Evolutionary conservation across 35 echinoderm and acorn worm genomes (phyloP).

Genomic region (Hemicentrotus pulcherrimus): DNA sequence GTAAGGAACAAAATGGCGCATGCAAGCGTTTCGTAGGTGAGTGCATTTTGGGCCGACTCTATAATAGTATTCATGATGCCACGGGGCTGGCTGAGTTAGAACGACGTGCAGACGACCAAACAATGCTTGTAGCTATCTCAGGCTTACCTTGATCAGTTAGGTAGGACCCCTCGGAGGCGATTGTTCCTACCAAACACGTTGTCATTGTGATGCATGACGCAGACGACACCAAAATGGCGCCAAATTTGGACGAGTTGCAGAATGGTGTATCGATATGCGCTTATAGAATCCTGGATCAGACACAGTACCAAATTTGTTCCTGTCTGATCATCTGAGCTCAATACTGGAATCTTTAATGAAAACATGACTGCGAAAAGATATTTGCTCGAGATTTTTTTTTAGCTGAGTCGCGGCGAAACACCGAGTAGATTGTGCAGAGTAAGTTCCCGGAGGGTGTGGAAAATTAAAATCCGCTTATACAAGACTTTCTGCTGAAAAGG

Average conservation of each 20-base stretch:
- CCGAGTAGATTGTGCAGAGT: not conserved
- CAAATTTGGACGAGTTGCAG: conserved; percentile 15
- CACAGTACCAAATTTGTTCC: not conserved
- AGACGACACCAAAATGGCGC: conserved; percentile 26
- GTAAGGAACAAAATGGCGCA: not conserved
- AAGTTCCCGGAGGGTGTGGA: not conserved
- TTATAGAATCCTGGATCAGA: not conserved
- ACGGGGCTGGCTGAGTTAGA: conserved; percentile 3
- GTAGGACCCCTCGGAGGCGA: not conserved
- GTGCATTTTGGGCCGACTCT: not conserved
- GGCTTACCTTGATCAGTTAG: conserved; percentile 41
- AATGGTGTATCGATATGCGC: not conserved
- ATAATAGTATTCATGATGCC: not conserved
- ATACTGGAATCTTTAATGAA: not conserved
- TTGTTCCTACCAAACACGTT: not conserved
- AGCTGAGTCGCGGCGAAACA: not conserved
- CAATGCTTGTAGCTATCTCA: conserved; percentile 32
- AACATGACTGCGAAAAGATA: not conserved
- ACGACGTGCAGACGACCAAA: conserved; percentile 6
- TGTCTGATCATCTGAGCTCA: not conserved
- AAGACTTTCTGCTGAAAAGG: conserved; percentile 5
- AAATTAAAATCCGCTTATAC: conserved; percentile 44
- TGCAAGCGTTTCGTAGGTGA: not conserved
- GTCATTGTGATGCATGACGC: conserved; percentile 21
- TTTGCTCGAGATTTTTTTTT: not conserved